Percentiles rank a stretch among this genome's conserved stretches.
These are phyloP conservation scores for Caenorhabditis plicata DNA, from an alignment of 2,888 invertebrate species.

Conservation along the genomic window DNA sequence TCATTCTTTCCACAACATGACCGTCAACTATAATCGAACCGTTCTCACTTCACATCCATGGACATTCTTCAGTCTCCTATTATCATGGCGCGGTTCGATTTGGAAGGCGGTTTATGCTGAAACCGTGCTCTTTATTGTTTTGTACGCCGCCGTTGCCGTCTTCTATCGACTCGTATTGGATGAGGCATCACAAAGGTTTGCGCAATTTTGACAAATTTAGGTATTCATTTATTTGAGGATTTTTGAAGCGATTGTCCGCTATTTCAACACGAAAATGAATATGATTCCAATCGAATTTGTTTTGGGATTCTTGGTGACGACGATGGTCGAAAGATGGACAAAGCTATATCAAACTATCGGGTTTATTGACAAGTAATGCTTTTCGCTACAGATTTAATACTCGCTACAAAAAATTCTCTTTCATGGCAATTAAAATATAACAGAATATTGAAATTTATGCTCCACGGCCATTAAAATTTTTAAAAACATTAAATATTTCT, in stretches of 20 bases:
- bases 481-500: too few species aligned
- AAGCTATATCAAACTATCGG: slow-evolving; percentile 48
- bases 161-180: slow-evolving; percentile 38
- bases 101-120: slow-evolving; percentile 51
- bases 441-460: too few species aligned
- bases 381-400: too few species aligned
- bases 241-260: slow-evolving; percentile 42
- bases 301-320: slow-evolving; percentile 48
- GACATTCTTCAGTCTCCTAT: slow-evolving; percentile 41
- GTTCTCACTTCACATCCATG: slow-evolving; percentile 42
- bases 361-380: slow-evolving; percentile 48
- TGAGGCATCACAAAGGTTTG: slow-evolving; percentile 32
- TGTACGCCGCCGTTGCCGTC: slow-evolving; percentile 36
- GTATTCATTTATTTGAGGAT: slow-evolving; percentile 12
- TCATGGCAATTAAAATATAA: too few species aligned
- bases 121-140: slow-evolving; percentile 32
- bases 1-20: slow-evolving; percentile 19
- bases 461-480: too few species aligned
- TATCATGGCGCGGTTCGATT: slow-evolving; percentile 45
- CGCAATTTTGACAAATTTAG: not conserved
- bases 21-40: slow-evolving; percentile 45
- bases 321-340: slow-evolving; percentile 44
- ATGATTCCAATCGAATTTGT: slow-evolving; percentile 48
- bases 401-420: too few species aligned
- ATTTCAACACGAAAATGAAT: slow-evolving; percentile 31